Evolutionary conservation across 2,113 vertebrate genomes (phyloP), one percentile per base, ranked within the genome.

Genomic region (Paracanthobrama guichenoti): DNA sequence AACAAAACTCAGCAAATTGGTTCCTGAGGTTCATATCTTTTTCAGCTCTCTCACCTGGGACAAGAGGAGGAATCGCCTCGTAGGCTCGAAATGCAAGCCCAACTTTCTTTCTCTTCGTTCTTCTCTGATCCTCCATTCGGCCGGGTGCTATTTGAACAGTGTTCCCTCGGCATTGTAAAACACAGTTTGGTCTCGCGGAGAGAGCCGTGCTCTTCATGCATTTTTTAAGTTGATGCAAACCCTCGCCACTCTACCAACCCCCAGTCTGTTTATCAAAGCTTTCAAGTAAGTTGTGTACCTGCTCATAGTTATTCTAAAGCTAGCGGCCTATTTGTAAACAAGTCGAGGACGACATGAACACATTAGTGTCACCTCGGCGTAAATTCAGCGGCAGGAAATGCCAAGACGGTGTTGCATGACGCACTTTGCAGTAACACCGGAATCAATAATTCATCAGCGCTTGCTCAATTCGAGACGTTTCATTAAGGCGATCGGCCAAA

Each of bases 1-100:
- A 96, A 96, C 94, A 96, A 95, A 96, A 93, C 92, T 93, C 93
- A 93, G 94, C 91, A 95, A 96, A 96, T 96, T 95, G 95, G 93
- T 94, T 95, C 94, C 93, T 93, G 90, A 94, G 93, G 92, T 95
- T 95, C 92, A 90, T 92, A 91, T 92, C 90, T 93, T 91, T 94
- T 93, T 93, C 89, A 92, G 93, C 92, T 90, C 89, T 92, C 93
- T 94, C 91, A 94, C 92, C 94, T 92, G 90, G 94, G 94, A 96
- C 92, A 66, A 79, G 90, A 85, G 90, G 90, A 94, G 93, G 94
- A 93, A 89, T 90, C 90, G 93, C 94, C 95, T 95, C 89, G 93
- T 94, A 95, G 96, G 94, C 93, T 93, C 91, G 88, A 92, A 86
- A 94, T 91, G 93, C 93, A 95, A 95, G 94, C 92, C 92, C 89